These are phyloP conservation scores for Bicyclus anynana DNA, from an alignment of 1,140 invertebrate genomes.

Conservation along the genomic window DNA sequence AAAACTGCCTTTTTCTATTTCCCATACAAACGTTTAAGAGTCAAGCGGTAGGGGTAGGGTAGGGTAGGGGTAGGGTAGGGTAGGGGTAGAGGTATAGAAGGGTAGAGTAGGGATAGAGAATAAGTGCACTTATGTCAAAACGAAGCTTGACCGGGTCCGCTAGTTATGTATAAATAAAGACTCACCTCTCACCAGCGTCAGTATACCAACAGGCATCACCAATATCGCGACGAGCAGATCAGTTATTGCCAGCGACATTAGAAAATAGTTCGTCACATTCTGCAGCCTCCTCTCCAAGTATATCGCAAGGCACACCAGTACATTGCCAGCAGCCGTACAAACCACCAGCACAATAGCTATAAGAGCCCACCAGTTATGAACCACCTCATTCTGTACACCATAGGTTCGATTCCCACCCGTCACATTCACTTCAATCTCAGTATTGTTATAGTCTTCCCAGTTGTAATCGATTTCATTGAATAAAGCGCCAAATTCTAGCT, in stretches of 20 bases:
- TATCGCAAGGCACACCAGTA: slow-evolving; percentile 95
- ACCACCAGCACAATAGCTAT: slow-evolving; percentile 88
- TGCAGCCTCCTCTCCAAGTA: slow-evolving; percentile 91
- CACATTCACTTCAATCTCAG: slow-evolving; percentile 26
- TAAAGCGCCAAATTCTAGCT: slow-evolving; percentile 35
- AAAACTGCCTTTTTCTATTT: too few relatives aligned
- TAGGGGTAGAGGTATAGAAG: too few relatives aligned
- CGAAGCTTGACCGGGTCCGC: too few relatives aligned
- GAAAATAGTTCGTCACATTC: slow-evolving; percentile 97
- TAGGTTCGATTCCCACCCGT: slow-evolving; percentile 28
- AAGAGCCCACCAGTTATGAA: slow-evolving; percentile 82
- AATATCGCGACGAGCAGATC: slow-evolving; percentile 95
- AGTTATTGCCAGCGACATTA: slow-evolving; percentile 96
- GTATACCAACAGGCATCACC: slow-evolving; percentile 93
- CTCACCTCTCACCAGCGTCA: slow-evolving; percentile 87
- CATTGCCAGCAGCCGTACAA: slow-evolving; percentile 94
- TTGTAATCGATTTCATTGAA: slow-evolving; percentile 26
- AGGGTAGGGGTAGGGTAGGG: too few relatives aligned
- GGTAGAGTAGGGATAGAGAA: too few relatives aligned
- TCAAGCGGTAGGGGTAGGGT: too few relatives aligned
- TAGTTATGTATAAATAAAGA: background rate
- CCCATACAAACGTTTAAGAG: too few relatives aligned
- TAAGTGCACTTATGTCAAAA: too few relatives aligned
- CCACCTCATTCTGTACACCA: slow-evolving; percentile 25
- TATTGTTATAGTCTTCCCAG: slow-evolving; percentile 34